A percentile compares a stretch with the other conserved stretches of the same genome.
Evolutionary conservation across 37 sponge, comb jelly and placozoan species (phyloP).

Genomic region (Geodia barretti): DNA sequence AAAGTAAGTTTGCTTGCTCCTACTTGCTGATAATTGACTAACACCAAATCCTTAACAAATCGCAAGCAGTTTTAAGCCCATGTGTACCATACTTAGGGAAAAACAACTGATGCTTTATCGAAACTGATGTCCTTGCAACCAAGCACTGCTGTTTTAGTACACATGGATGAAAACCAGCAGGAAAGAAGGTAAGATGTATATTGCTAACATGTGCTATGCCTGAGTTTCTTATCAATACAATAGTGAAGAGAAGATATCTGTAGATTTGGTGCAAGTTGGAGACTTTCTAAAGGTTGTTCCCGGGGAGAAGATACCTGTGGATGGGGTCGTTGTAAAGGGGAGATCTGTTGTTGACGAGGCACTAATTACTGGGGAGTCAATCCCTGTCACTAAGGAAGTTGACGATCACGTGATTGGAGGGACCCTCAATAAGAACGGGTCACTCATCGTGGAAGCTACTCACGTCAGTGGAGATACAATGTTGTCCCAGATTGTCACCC

Average conservation of each 20-base stretch:
- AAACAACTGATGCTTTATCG: slow-evolving; percentile 84
- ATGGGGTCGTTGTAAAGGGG: slow-evolving; percentile 70
- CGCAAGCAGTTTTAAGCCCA: too few species aligned
- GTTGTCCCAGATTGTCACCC: slow-evolving; percentile 79
- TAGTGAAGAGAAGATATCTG: slow-evolving; percentile 70
- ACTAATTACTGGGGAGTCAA: slow-evolving; percentile 81
- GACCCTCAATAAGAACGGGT: slow-evolving; percentile 57
- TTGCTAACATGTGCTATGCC: too few species aligned
- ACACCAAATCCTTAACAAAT: too few species aligned
- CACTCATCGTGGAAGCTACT: slow-evolving; percentile 70
- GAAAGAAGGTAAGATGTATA: neutral
- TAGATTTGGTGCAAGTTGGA: slow-evolving; percentile 73
- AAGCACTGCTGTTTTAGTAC: slow-evolving; percentile 59
- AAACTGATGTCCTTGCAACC: slow-evolving; percentile 80
- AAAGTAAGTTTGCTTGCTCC: too few species aligned
- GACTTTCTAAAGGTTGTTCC: slow-evolving; percentile 77
- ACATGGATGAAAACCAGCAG: slow-evolving; percentile 10
- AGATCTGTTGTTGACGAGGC: slow-evolving; percentile 71
- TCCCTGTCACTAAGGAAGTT: slow-evolving; percentile 50
- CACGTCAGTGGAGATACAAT: slow-evolving; percentile 80
- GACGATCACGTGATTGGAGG: slow-evolving; percentile 74
- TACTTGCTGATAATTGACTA: too few species aligned
- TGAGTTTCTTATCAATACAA: too few species aligned
- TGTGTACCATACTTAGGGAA: slow-evolving; percentile 22
- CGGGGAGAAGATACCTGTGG: slow-evolving; percentile 83